These are phyloP conservation scores for Eristalis intricaria DNA, from an alignment of 2,888 invertebrate species.

Conservation along the genomic window DNA sequence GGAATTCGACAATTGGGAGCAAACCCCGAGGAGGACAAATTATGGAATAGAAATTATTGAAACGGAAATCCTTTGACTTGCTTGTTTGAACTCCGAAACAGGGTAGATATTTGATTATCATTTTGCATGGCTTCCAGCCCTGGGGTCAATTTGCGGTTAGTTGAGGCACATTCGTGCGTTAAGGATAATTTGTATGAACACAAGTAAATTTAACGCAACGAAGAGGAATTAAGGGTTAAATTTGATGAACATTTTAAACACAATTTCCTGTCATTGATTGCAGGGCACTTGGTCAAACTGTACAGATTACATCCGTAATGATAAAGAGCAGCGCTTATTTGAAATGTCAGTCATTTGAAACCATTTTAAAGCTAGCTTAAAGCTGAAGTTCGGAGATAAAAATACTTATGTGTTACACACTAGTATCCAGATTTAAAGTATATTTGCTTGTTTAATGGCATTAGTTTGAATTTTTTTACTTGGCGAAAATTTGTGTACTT, in stretches of 20 bases:
- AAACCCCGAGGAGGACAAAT: neutral
- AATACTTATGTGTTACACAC: too few species aligned
- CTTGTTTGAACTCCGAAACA: slow-evolving; percentile 1
- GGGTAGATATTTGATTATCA: slow-evolving; percentile 16
- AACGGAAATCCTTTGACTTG: slow-evolving; percentile 14
- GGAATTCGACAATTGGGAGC: neutral
- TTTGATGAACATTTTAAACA: neutral
- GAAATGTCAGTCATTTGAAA: too few species aligned
- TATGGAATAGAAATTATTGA: slow-evolving; percentile 18
- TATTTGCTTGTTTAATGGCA: too few species aligned
- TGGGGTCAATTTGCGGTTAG: neutral
- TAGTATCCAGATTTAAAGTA: too few species aligned
- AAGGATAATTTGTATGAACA: neutral
- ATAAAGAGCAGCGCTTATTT: too few species aligned
- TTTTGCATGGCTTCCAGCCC: neutral
- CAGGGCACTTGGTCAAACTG: neutral
- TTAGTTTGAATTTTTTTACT: too few species aligned
- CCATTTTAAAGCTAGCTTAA: too few species aligned
- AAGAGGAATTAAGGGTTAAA: neutral
- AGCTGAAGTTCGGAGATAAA: too few species aligned
- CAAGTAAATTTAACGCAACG: neutral
- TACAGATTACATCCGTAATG: neutral
- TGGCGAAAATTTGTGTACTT: too few species aligned
- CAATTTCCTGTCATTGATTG: neutral
- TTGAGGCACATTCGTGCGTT: neutral